Evolutionary conservation across 2,113 vertebrate species (phyloP).

Genomic region (Nycticorax nycticorax): DNA sequence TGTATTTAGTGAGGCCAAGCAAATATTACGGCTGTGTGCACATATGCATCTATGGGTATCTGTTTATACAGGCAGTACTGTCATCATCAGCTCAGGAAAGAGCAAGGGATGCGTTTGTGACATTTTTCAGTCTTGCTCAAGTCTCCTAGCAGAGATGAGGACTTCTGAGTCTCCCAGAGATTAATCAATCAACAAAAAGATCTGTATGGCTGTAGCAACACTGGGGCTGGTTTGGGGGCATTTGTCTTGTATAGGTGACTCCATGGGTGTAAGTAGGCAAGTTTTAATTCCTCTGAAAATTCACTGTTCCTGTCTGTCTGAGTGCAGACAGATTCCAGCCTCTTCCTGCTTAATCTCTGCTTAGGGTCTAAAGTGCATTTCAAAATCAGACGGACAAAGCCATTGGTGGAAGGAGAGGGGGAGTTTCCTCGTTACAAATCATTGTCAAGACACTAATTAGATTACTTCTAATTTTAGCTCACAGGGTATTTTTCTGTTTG

Average conservation of each 20-base stretch:
- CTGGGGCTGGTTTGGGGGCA: neutral
- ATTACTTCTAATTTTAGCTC: slow-evolving; percentile 48
- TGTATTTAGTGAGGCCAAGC: neutral
- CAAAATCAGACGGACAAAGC: neutral
- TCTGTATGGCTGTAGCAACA: neutral
- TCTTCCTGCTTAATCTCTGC: neutral
- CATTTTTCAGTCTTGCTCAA: neutral
- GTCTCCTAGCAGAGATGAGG: neutral
- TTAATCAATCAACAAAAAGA: neutral
- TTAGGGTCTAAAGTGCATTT: neutral
- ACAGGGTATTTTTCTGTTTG: slow-evolving; percentile 42
- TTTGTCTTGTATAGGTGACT: neutral
- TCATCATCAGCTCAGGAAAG: neutral
- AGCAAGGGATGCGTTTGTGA: neutral
- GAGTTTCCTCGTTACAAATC: slow-evolving; percentile 25
- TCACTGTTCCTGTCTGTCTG: neutral
- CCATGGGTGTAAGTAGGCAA: accelerated
- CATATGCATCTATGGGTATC: neutral
- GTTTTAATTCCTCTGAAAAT: neutral
- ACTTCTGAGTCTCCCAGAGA: neutral
- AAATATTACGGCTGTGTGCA: neutral
- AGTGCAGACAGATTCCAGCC: neutral
- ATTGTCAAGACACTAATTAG: slow-evolving; percentile 23
- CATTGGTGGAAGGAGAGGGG: neutral
- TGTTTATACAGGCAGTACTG: neutral